Base-by-base conservation (phyloP, 2,888 invertebrate species). In the Pristionchus japonicus region DNA sequence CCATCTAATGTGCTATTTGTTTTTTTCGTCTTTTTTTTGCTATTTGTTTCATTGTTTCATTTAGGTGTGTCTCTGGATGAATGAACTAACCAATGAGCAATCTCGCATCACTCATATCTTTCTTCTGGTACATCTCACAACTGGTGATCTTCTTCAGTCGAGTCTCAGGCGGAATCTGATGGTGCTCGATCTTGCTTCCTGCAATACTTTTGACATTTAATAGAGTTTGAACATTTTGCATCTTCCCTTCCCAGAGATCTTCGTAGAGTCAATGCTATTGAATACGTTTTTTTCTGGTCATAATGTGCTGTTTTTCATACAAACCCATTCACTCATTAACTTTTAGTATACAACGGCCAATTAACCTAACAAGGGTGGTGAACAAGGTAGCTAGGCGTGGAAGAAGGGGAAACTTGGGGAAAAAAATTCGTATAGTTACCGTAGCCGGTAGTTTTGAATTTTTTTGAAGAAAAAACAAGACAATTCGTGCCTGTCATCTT, bases 41-140 rank as follows among this genome's bases (percentile, higher is more conserved):
- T n/a, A n/a, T n/a, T n/a, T n/a, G n/a, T 47, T 64, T 64, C 64
- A 57, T 31, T 34, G 11, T 17, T 31, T 15, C 2, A 31, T 64
- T 17, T 3, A 61, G 61, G 61, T 7, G n/a, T 61, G 61, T 61
- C 61, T 17, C 2, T 11, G n/a, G 23, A 27, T 1, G 31, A n/a
- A n/a, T 15, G 37, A 40, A 27, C 80, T 80, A 1, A 88, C 88
- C 88, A 20, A 88, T 82, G 15, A 88, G 49, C 17, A 88, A 27
- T 40, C 82, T 43, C 31, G 88, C 61, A 77, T 88, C 88, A 40
- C 43, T 37, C 67, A 82, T 20, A 49, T 88, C 82, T 23, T 47
- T 80, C 82, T 88, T 88, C 52, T 88, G 88, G 67, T 88, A 82
- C 80, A 88, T 88, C 37, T 57, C 82, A 82, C 88, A 88, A 23